Percentiles rank a stretch among this genome's conserved stretches.
Evolutionary conservation across 1,140 invertebrate genomes (phyloP).

Genomic region (Leguminivora glycinivorella): DNA sequence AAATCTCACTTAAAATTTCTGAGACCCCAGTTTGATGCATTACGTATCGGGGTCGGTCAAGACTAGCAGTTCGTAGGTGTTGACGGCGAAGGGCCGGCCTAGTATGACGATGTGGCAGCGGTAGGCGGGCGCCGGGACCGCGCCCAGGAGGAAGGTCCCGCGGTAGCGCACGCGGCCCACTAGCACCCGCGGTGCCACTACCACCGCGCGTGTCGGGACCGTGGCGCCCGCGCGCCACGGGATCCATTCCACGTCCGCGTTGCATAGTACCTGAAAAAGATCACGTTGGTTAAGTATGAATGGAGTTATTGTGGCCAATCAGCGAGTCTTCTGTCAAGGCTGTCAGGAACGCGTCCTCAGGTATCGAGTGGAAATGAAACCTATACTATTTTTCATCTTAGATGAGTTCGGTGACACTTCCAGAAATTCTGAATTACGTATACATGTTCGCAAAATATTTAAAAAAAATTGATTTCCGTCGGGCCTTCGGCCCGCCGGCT

Average conservation of each 20-base stretch:
- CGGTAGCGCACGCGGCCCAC: constrained; percentile 63
- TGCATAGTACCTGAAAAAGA: constrained; percentile 59
- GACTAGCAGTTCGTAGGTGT: constrained; percentile 63
- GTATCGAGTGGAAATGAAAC: too few relatives aligned
- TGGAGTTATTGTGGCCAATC: too few relatives aligned
- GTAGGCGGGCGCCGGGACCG: constrained; percentile 59
- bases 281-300: neutral
- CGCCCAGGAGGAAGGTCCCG: constrained; percentile 58
- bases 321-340: too few relatives aligned
- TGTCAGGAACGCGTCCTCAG: too few relatives aligned
- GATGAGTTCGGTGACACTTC: too few relatives aligned
- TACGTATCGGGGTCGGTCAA: constrained; percentile 32
- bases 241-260: constrained; percentile 57
- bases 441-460: too few relatives aligned
- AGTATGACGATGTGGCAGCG: constrained; percentile 67
- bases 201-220: constrained; percentile 46
- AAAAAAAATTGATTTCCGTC: too few relatives aligned
- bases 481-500: too few relatives aligned
- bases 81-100: constrained; percentile 62
- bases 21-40: neutral
- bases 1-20: neutral
- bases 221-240: constrained; percentile 53
- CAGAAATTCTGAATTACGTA: too few relatives aligned
- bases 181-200: constrained; percentile 48
- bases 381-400: too few relatives aligned